Evolutionary conservation across 1,140 invertebrate genomes (phyloP), one percentile per base, ranked within the genome.

Genomic region (Pemphigus obesinymphae): DNA sequence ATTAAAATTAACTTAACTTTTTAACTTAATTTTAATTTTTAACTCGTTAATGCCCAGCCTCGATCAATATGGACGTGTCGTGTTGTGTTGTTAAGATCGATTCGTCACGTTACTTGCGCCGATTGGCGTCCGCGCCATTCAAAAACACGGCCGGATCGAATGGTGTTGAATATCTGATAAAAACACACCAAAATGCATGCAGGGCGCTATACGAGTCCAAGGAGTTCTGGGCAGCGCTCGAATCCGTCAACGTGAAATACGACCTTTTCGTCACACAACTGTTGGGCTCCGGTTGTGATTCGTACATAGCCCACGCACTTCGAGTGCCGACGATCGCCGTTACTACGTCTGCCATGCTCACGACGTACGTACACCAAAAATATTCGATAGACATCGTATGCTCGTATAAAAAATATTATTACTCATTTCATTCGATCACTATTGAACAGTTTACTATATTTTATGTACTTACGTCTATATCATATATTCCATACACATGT

Each of bases 291-390:
- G 83, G 83, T 48, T 82, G 82, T 23, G 82, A 82, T 23, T 37
- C 83, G 13, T 83, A 84, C 0, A 84, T 88, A 45, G 85, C 86
- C 0, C 83, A 88, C 83, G 68, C 80, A 20, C 72, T 84, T 13
- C 58, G 83, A 75, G 82, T 83, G 1, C 92, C 92, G 0, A 87
- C 90, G 4, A 89, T 94, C 2, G 86, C 88, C 0, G 82, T 90
- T 6, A 88, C 87, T 82, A 89, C 90, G 3, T 89, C 89, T 70
- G 86, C 88, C 8, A 82, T 90, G 26, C 89, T 90, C 88, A 87
- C 90, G 13, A 92, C 90, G 90, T 88, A 89, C 3, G 11, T 20
- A 4, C 23, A 17, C 17, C 3, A 23, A 2, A 37, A 37, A n/a
- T n/a, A n/a, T n/a, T n/a, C n/a, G n/a, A n/a, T n/a, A n/a, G n/a